These are phyloP conservation scores for Penaeus chinensis DNA, from an alignment of 1,140 invertebrate genomes.

Conservation along the genomic window DNA sequence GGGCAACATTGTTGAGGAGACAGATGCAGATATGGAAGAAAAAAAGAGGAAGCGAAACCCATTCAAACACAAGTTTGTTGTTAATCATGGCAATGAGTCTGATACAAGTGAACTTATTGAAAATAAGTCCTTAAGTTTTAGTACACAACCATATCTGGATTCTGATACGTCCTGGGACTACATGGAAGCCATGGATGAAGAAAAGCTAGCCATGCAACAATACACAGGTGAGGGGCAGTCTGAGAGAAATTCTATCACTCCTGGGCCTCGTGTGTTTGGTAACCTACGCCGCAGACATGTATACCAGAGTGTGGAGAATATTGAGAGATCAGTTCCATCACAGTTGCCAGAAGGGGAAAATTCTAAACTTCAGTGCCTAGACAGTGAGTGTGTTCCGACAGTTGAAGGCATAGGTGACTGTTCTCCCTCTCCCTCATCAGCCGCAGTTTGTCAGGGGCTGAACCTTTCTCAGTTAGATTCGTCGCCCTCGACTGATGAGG, in stretches of 20 bases:
- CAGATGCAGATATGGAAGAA: neutral
- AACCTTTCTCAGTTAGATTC: neutral
- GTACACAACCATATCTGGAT: conserved; percentile 54
- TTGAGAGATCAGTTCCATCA: neutral
- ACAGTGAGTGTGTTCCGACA: neutral
- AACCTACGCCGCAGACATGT: conserved; percentile 50
- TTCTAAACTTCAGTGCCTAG: neutral
- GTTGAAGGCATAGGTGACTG: conserved; percentile 23
- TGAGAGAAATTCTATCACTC: conserved; percentile 22
- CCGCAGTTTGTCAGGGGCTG: neutral
- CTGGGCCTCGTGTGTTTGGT: conserved; percentile 49
- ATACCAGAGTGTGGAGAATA: conserved; percentile 22
- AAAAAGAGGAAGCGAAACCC: conserved; percentile 44
- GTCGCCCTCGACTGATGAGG: conserved; percentile 1
- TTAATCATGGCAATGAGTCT: conserved; percentile 55
- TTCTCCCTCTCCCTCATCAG: neutral
- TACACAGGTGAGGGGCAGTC: conserved; percentile 7
- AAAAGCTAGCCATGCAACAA: conserved; percentile 1
- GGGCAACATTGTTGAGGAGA: conserved; percentile 44
- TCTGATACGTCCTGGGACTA: conserved; percentile 64
- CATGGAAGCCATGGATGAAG: conserved; percentile 47
- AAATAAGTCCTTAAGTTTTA: conserved; percentile 37
- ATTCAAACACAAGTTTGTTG: conserved; percentile 56
- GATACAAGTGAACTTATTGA: conserved; percentile 55
- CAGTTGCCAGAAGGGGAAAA: conserved; percentile 5